Evolutionary conservation across 2,113 vertebrate genomes (phyloP).

Genomic region (Tauraco erythrolophus): DNA sequence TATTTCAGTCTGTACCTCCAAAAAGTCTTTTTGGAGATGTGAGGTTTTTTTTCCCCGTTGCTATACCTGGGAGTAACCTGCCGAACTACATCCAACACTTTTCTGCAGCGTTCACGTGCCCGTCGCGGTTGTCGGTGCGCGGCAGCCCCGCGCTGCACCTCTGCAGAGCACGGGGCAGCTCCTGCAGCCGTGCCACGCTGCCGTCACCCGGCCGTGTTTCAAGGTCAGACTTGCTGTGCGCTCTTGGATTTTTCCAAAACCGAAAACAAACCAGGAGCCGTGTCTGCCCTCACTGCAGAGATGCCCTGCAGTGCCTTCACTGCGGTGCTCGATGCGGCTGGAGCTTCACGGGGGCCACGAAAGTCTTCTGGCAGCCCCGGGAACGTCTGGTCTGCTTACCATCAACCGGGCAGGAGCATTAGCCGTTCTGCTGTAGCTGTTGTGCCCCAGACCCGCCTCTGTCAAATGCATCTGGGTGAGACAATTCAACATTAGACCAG

Average conservation of each 20-base stretch:
- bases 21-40: background rate
- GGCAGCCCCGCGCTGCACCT: fast-evolving
- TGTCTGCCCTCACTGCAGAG: background rate
- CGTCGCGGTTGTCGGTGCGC: fast-evolving
- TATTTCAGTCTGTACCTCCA: fast-evolving
- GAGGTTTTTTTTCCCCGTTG: background rate
- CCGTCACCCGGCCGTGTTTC: background rate
- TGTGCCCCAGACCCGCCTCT: background rate
- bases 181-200: fast-evolving
- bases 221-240: background rate
- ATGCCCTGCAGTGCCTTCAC: background rate
- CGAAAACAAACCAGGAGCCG: fast-evolving
- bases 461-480: background rate
- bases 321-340: background rate
- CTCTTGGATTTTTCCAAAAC: background rate
- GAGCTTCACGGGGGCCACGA: background rate
- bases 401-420: background rate
- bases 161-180: background rate
- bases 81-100: fast-evolving
- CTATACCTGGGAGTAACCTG: fast-evolving
- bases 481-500: fast-evolving
- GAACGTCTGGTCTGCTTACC: background rate
- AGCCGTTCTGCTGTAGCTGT: fast-evolving
- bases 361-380: background rate
- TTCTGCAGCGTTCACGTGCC: fast-evolving